Base-by-base conservation (phyloP, 2,888 invertebrate species). In the Onchidella celtica region DNA sequence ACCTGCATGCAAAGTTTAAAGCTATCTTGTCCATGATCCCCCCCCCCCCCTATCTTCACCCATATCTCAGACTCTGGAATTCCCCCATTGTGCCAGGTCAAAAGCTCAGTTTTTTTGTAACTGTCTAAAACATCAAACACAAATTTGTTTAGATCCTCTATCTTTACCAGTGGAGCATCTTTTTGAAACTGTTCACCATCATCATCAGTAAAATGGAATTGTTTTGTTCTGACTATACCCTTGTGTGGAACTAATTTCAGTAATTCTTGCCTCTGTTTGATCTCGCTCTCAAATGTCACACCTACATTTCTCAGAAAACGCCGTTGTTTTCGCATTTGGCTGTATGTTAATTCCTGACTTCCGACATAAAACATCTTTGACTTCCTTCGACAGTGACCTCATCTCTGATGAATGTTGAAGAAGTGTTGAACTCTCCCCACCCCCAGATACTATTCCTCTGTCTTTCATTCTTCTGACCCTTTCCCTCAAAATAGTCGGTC, bases 51-150 rank as follows among this genome's bases (percentile, higher is more conserved):
- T 29, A 4, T 29, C 34, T 66, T 66, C 17, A 29, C 17, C 32
- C 66, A 66, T 14, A 66, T 66, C 32, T 55, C 38, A n/a, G 34
- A 36, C n/a, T 38, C 69, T 40, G 69, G 40, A 6, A 69, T 38
- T 32, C n/a, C 38, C 21, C 47, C 27, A 24, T 69, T 27, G n/a
- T 69, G 47, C 69, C 69, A 69, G 4, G 69, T 69, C 40, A 40
- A 38, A 17, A n/a, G 14, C 3, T 27, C 27, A 36, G 21, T 3
- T n/a, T 27, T 38, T 9, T 38, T 2, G 38, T 38, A 69, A 6
- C 38, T 27, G 24, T 69, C 38, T 3, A 69, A 24, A 14, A 69
- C 6, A n/a, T 69, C 11, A 38, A n/a, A 11, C 14, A 69, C n/a
- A n/a, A 69, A n/a, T 6, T 21, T n/a, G n/a, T 29, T 32, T 17